A percentile compares a stretch with the other conserved stretches of the same genome.
Evolutionary conservation across 2,888 invertebrate species (phyloP).

Genomic region (Drosophila putrida): DNA sequence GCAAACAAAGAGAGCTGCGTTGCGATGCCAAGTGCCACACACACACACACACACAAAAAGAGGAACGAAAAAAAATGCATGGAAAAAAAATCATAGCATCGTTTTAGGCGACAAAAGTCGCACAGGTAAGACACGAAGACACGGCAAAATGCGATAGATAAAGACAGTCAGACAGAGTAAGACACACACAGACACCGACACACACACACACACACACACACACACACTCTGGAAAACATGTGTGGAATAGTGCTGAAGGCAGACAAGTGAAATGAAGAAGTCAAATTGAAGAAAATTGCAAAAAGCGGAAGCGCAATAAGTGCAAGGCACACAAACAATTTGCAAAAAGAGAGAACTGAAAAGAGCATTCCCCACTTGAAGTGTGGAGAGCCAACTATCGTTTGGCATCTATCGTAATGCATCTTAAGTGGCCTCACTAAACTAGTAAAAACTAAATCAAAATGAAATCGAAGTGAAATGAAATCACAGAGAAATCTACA

Average conservation of each 20-base stretch:
- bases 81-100: conserved; percentile 69
- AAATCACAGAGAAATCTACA: no score
- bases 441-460: no score
- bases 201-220: conserved; percentile 1
- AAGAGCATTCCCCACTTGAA: neutral
- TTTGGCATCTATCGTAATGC: no score
- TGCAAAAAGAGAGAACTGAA: conserved; percentile 2
- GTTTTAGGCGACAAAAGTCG: conserved; percentile 60
- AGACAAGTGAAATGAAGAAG: conserved; percentile 32
- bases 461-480: no score
- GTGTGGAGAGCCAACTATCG: neutral
- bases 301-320: conserved; percentile 71
- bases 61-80: no score
- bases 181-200: conserved; percentile 1
- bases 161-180: conserved; percentile 10
- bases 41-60: no score
- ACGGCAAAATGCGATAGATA: conserved; percentile 15
- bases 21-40: conserved; percentile 13
- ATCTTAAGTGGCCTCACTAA: no score
- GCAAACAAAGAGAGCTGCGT: conserved; percentile 10
- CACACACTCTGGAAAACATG: neutral
- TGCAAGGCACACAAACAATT: conserved; percentile 46
- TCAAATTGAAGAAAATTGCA: conserved; percentile 62
- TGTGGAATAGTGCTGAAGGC: conserved; percentile 16
- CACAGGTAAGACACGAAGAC: conserved; percentile 34